Conservation (phyloP, 2,797 vertebrate genomes). For the Notolepis coatsorum region DNA sequence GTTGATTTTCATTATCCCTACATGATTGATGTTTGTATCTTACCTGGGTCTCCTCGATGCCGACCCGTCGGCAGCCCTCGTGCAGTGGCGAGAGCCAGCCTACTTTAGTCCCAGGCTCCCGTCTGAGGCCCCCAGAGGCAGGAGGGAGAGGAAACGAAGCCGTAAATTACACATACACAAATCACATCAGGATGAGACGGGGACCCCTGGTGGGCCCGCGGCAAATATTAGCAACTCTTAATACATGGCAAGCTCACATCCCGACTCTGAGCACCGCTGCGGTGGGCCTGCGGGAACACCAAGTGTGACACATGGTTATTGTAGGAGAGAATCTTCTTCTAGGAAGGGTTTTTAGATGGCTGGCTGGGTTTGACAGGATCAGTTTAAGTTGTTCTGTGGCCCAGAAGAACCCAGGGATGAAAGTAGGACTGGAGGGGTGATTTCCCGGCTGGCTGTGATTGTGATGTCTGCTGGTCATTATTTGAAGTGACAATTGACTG, state of each 20-base stretch:
- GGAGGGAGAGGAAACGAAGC: slow-evolving; percentile 45
- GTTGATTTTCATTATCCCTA: neutral
- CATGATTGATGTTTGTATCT: neutral
- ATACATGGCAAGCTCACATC: slow-evolving; percentile 41
- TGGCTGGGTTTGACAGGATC: neutral
- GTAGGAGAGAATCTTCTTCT: slow-evolving; percentile 5
- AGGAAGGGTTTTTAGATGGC: no score
- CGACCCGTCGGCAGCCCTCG: slow-evolving; percentile 39
- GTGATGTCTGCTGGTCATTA: no score
- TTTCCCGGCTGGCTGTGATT: no score
- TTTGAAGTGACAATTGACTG: no score
- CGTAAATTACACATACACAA: slow-evolving; percentile 44
- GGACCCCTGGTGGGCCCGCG: slow-evolving; percentile 26
- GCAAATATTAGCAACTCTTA: slow-evolving; percentile 48
- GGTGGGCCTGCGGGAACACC: neutral
- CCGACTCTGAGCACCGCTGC: slow-evolving; percentile 25
- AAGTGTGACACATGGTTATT: slow-evolving; percentile 11
- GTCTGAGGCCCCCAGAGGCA: slow-evolving; percentile 16
- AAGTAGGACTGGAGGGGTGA: no score
- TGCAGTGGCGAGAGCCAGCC: slow-evolving; percentile 30
- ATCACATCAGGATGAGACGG: slow-evolving; percentile 49
- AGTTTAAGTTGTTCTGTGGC: no score
- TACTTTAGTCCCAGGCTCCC: slow-evolving; percentile 39
- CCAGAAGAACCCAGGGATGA: no score
- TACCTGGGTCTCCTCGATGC: slow-evolving; percentile 11